Evolutionary conservation across 2,113 vertebrate genomes (phyloP).

Genomic region (Hypocryptadius cinnamomeus): DNA sequence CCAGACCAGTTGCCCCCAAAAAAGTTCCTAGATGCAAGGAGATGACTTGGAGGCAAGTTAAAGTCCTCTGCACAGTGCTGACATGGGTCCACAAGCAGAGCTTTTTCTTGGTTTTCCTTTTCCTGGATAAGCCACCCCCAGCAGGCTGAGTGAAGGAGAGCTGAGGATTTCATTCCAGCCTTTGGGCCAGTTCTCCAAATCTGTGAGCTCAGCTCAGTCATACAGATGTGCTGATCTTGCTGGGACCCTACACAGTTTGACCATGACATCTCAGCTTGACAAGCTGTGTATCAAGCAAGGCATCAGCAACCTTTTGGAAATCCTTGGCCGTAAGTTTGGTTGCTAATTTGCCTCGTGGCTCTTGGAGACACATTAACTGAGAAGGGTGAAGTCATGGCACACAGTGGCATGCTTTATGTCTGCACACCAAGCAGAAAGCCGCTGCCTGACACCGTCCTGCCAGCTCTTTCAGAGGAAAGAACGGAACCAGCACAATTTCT

Average conservation of each 20-base stretch:
- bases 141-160: neutral
- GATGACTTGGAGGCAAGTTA: neutral
- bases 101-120: neutral
- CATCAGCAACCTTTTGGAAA: neutral
- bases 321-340: slow-evolving; percentile 23
- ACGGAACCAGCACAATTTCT: neutral
- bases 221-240: neutral
- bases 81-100: neutral
- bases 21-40: neutral
- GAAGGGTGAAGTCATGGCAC: neutral
- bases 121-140: neutral
- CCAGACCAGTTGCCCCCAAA: neutral
- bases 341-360: neutral
- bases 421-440: neutral
- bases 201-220: neutral
- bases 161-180: neutral
- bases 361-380: neutral
- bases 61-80: neutral
- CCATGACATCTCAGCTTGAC: neutral
- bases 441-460: neutral
- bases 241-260: neutral
- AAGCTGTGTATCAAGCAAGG: neutral
- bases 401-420: neutral
- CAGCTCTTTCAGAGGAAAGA: neutral
- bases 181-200: neutral